Evolutionary conservation across 2,888 invertebrate species (phyloP).

Genomic region (Caenorhabditis angaria): DNA sequence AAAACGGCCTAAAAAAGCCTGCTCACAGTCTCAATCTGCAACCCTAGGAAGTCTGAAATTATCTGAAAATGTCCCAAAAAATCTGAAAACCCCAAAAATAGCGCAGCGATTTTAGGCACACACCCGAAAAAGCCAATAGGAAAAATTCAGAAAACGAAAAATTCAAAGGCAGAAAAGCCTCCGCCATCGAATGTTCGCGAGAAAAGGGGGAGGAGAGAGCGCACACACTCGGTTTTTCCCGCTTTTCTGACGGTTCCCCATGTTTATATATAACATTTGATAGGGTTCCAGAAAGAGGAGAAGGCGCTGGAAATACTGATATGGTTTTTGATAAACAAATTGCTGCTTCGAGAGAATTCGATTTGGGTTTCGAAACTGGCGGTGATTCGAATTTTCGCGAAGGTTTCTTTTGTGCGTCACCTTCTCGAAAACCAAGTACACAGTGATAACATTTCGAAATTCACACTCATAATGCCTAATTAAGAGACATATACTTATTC

Average conservation of each 20-base stretch:
- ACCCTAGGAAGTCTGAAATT: not conserved
- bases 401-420: too few species aligned
- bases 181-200: slow-evolving; percentile 47
- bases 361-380: too few species aligned
- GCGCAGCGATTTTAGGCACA: not conserved
- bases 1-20: not conserved
- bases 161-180: slow-evolving; percentile 19
- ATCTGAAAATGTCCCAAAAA: not conserved
- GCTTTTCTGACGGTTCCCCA: not conserved
- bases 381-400: not conserved
- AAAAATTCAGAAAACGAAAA: slow-evolving; percentile 10
- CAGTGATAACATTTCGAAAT: too few species aligned
- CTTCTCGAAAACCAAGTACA: too few species aligned
- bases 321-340: slow-evolving; percentile 5
- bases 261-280: not conserved
- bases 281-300: not conserved
- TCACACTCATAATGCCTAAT: too few species aligned
- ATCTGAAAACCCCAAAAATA: not conserved
- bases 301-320: not conserved
- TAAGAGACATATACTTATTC: too few species aligned
- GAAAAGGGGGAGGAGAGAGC: slow-evolving; percentile 32
- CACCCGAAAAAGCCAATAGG: slow-evolving; percentile 20
- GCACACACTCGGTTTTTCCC: slow-evolving; percentile 24
- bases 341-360: not conserved
- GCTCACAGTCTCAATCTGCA: not conserved